phyloP scores from a whole-genome alignment of 2,888 invertebrate genomes.

The Neuroscelio doddi region DNA sequence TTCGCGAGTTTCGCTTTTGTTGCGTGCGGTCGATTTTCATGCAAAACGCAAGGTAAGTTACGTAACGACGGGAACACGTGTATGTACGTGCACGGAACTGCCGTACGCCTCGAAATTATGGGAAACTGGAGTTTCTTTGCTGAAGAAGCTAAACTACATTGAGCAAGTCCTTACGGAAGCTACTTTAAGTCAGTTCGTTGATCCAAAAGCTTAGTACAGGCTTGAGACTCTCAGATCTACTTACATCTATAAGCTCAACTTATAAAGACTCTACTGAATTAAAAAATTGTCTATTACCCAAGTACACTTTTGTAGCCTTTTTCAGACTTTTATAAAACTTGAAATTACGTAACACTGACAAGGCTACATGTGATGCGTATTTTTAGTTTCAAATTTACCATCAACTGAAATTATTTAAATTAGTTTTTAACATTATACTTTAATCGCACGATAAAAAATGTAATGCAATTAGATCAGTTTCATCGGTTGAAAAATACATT shows the following conservation, averaged over 20 bases:
- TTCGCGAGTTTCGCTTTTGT: neutral
- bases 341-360: too few species aligned
- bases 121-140: slow-evolving; percentile 19
- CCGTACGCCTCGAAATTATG: slow-evolving; percentile 11
- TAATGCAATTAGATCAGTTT: too few species aligned
- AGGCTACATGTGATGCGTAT: too few species aligned
- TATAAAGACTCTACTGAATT: too few species aligned
- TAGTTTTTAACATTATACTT: too few species aligned
- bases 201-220: slow-evolving; percentile 24
- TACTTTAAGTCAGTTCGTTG: slow-evolving; percentile 17
- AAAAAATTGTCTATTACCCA: too few species aligned
- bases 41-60: slow-evolving; percentile 12
- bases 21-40: slow-evolving; percentile 6
- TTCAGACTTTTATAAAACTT: too few species aligned
- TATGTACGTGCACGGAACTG: slow-evolving; percentile 2
- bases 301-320: too few species aligned
- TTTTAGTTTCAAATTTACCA: too few species aligned
- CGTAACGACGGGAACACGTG: neutral
- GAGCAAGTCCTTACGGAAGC: slow-evolving; percentile 19
- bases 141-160: slow-evolving; percentile 14
- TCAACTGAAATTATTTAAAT: slow-evolving; percentile 28
- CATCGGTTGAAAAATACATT: too few species aligned
- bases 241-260: slow-evolving; percentile 15
- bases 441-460: too few species aligned
- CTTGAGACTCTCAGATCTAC: slow-evolving; percentile 21